Evolutionary conservation across 2,113 vertebrate species (phyloP), one percentile per base, ranked within the genome.

Genomic region (Rallus limicola): DNA sequence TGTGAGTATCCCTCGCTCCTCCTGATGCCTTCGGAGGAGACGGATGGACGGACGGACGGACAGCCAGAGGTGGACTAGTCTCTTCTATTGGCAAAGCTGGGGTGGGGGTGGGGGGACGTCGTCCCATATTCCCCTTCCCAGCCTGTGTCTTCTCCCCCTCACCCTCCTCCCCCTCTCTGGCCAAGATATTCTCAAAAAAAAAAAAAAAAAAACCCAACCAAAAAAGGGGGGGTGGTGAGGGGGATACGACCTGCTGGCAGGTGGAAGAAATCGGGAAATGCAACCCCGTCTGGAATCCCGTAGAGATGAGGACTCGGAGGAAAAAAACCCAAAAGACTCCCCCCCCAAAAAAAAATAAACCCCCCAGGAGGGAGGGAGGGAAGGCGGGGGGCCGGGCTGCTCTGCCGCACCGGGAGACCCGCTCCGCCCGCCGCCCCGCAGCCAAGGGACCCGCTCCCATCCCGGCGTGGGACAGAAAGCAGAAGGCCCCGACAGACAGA

Each of bases 1-100:
- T 65, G 96, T 83, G 91, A 97, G 97, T 93, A 90, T 76, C 84
- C 55, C 89, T 76, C 82, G 86, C 77, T 88, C 70, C 91, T 91
- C 85, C 92, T 17, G 64, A 72, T 86, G 88, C 79, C 82, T 88
- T 50, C 88, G 21, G 71, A 91, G 88, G 68, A 88, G 86, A 77
- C 29, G 28, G 86, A 88, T 88, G 88, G 68, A 83, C 59, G 59
- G 71, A 86, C 74, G 17, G 75, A 80, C 55, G 13, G 76, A 69
- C 82, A 84, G 71, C 26, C 74, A 67, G 78, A 92, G 88, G 92
- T 69, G 89, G 78, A 85, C 76, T 18, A 24, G n/a, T 53, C 52
- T 79, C 36, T 88, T 48, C 64, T 85, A 71, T 80, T 88, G 67
- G 53, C 59, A 65, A 86, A 74, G 76, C 89, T 38, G n/a, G 69